Conservation (phyloP, 2,888 invertebrate genomes). For the Agriopis aurantiaria region DNA sequence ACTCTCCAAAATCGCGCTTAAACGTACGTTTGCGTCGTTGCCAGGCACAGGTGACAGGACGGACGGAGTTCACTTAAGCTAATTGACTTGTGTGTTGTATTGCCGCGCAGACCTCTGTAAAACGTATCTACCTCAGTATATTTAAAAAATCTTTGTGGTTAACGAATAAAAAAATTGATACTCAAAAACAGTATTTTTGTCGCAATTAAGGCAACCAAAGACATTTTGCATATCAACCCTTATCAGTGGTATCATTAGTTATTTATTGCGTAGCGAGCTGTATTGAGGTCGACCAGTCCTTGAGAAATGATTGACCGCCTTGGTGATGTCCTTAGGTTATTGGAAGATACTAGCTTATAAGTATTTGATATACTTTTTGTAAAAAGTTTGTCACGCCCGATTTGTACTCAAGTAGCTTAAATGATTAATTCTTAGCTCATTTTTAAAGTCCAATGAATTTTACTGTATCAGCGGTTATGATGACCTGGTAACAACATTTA, state of each 20-base stretch:
- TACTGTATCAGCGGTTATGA: constrained; percentile 7
- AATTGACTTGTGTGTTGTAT: too few species aligned
- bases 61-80: too few species aligned
- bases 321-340: constrained; percentile 53
- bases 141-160: too few species aligned
- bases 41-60: too few species aligned
- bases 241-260: constrained; percentile 19
- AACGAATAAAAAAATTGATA: background rate
- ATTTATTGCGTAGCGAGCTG: constrained; percentile 6
- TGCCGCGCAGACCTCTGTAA: too few species aligned
- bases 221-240: constrained; percentile 12
- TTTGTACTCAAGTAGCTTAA: background rate
- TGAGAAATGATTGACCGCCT: constrained; percentile 40
- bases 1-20: too few species aligned
- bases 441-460: constrained; percentile 10
- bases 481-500: constrained; percentile 19
- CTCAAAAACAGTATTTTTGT: too few species aligned
- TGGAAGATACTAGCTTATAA: constrained; percentile 27
- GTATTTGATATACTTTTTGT: background rate
- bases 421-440: background rate
- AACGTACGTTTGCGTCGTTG: too few species aligned
- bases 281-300: constrained; percentile 51
- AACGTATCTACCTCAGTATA: too few species aligned
- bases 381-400: constrained; percentile 39
- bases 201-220: constrained; percentile 4